Evolutionary conservation across 1,140 invertebrate genomes (phyloP).

Genomic region (Trichonephila clavipes): DNA sequence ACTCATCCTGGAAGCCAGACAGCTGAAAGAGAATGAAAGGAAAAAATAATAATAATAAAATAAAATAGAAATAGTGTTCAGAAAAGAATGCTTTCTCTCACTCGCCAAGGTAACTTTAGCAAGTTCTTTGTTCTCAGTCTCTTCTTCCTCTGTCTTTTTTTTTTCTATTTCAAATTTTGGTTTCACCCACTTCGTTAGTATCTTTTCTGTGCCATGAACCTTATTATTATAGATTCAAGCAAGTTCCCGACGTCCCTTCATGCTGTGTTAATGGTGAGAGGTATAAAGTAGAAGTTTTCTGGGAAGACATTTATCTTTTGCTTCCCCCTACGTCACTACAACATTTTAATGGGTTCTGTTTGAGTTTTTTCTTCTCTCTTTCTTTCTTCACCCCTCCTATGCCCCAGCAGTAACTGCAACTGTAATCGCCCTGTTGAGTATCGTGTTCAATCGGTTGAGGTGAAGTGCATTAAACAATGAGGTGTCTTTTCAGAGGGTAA

Average conservation of each 20-base stretch:
- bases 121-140: constrained; percentile 9
- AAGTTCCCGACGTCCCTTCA: neutral
- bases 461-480: constrained; percentile 16
- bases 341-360: constrained; percentile 12
- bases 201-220: neutral
- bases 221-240: constrained; percentile 37
- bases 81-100: constrained; percentile 25
- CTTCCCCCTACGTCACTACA: neutral
- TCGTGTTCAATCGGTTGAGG: constrained; percentile 37
- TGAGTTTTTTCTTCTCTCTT: constrained; percentile 14
- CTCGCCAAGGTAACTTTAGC: constrained; percentile 44
- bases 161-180: neutral
- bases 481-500: constrained; percentile 11
- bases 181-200: constrained; percentile 4
- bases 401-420: neutral
- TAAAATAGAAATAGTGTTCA: too few relatives aligned
- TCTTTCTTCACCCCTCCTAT: too few relatives aligned
- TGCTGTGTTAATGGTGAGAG: constrained; percentile 26
- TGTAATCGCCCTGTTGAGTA: constrained; percentile 26
- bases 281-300: constrained; percentile 16
- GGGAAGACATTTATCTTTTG: constrained; percentile 10
- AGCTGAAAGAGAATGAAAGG: neutral
- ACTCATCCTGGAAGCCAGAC: neutral
- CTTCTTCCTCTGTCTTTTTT: neutral
- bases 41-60: neutral